Conservation (phyloP, 2,888 invertebrate genomes). For the Galerucella nymphaeae region DNA sequence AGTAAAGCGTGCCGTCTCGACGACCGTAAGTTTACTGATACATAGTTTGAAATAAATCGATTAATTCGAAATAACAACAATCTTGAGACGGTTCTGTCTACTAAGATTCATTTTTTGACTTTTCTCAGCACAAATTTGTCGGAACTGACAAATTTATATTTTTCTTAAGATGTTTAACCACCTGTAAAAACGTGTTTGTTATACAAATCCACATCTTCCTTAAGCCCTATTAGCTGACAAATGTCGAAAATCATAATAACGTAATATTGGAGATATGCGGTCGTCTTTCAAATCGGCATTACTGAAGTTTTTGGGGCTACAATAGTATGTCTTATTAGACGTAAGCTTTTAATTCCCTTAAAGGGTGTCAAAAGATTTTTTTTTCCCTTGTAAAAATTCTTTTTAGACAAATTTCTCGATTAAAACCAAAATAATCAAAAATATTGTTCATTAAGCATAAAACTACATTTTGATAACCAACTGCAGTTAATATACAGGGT, state of each 20-base stretch:
- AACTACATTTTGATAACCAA: too few relatives aligned
- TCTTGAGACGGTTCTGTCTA: background rate
- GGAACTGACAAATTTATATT: background rate
- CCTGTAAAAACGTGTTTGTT: background rate
- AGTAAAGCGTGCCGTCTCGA: constrained; percentile 41
- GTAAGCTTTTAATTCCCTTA: constrained; percentile 3
- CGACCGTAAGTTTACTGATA: constrained; percentile 45
- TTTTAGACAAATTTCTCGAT: background rate
- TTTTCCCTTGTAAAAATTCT: background rate
- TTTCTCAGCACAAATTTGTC: constrained; percentile 5
- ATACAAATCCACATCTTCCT: constrained; percentile 4
- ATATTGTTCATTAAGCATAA: too few relatives aligned
- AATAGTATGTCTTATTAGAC: background rate
- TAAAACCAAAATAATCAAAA: too few relatives aligned
- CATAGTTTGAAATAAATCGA: constrained; percentile 32
- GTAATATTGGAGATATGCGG: background rate
- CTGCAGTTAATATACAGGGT: too few relatives aligned
- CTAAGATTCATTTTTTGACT: background rate
- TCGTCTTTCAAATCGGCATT: background rate
- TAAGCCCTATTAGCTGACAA: background rate
- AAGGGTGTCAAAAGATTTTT: background rate
- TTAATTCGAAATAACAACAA: too few relatives aligned
- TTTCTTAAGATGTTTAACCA: background rate
- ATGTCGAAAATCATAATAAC: background rate
- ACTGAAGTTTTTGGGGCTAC: background rate